phyloP scores from a whole-genome alignment of 2,888 invertebrate genomes.

The Pycnomerus fuliginosus region DNA sequence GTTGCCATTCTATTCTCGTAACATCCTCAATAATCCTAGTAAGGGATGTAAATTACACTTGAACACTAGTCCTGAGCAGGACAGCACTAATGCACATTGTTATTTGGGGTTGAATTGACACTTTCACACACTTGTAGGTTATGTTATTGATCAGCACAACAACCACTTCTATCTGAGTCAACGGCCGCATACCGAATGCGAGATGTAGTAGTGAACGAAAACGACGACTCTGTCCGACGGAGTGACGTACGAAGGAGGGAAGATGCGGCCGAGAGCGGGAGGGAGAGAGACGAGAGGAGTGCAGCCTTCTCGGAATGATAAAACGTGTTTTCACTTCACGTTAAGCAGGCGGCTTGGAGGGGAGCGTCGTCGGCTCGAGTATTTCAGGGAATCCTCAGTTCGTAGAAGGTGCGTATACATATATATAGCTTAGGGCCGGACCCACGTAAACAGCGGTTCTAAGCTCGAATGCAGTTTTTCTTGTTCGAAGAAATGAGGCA shows the following conservation, averaged over 20 bases:
- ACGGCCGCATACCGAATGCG: constrained; percentile 18
- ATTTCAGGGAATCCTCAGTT: constrained; percentile 51
- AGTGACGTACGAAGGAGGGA: constrained; percentile 22
- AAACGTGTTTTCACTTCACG: constrained; percentile 52
- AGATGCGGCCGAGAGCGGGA: constrained; percentile 1
- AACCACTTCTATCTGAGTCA: not conserved
- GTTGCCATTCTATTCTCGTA: no score
- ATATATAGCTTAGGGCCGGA: constrained; percentile 22
- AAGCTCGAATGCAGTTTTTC: no score
- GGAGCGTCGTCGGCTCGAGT: constrained; percentile 32
- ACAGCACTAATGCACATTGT: no score
- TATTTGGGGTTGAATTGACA: no score
- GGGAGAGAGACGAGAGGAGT: constrained; percentile 6
- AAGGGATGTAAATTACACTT: no score
- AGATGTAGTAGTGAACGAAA: constrained; percentile 28
- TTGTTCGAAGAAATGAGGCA: no score
- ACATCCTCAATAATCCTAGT: no score
- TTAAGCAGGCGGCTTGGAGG: constrained; percentile 34
- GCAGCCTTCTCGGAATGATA: constrained; percentile 45
- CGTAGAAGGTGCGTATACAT: constrained; percentile 43
- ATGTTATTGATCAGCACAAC: constrained; percentile 28
- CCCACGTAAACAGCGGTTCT: constrained; percentile 19
- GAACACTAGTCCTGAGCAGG: no score
- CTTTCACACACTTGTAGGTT: constrained; percentile 27
- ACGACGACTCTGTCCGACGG: constrained; percentile 27